Base-by-base conservation (phyloP, 92 coral and sea anemone species). In the Montipora capitata region DNA sequence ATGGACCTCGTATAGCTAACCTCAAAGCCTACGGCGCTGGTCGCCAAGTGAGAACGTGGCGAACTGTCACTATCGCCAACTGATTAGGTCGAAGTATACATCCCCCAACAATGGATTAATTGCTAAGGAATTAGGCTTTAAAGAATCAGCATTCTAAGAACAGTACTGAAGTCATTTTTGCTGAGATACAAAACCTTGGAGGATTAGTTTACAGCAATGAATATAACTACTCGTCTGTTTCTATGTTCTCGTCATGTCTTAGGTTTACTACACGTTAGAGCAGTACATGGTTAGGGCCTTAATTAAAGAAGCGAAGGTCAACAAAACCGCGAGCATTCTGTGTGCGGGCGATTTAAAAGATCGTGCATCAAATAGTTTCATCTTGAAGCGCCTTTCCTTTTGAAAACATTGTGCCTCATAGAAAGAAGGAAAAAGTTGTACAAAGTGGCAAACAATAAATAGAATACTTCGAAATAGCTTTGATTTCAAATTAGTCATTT, bases 401-500 rank as follows among this genome's bases (percentile, higher is more conserved):
- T 40, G 52, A 70, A 56, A 45, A 1, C 35, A 40, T 2, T 7
- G 16, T 56, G 80, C 72, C 58, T 79, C 51, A 7, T 10, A 62
- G 63, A 68, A 66, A 68, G 80, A 15, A 27, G 35, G 35, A 13
- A 76, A 40, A 66, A 44, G 75, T 14, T 86, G 86, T 78, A 86
- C 49, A 86, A 61, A 78, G 67, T 54, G 40, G 81, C 63, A 75
- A 75, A 85, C 74, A 76, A 35, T 61, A 68, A 77, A 79, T 48
- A 17, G 85, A 88, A 79, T 63, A 72, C 43, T 41, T 44, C 81
- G 85, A 67, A 77, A 88, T 83, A 68, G 91, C 61, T 92, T 89
- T 89, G 95, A 89, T 92, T 92, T 92, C 84, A 91, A 92, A 89
- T 92, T 89, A 92, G 87, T 84, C 89, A 92, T 83, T 89, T 85